Base-by-base conservation (phyloP, 2,113 vertebrate genomes). In the Oxygymnocypris stewartii region DNA sequence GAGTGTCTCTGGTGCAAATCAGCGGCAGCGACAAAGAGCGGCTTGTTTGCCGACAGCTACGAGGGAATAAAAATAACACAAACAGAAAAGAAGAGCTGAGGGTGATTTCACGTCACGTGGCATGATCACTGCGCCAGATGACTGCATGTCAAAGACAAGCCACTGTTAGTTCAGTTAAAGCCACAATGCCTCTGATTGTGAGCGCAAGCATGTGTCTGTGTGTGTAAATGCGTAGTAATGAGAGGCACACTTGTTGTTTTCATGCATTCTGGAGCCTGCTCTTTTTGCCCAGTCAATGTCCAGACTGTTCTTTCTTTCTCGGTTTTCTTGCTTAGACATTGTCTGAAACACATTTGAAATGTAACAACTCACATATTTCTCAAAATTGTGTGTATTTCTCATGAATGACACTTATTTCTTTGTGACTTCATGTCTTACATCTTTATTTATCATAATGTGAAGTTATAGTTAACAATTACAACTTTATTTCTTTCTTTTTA, bases 111-210 rank as follows among this genome's bases (percentile, higher is more conserved):
- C 23, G 2, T 71, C 79, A 83, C 80, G 74, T 31, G 28, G 28
- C 28, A 31, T 73, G 49, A 28, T 84, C 47, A 18, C 67, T 78
- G 82, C 59, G 85, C 12, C 71, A 85, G 85, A 80, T 85, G 84
- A 89, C 71, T 57, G 86, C 88, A 61, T 73, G 35, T 83, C 47
- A 69, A 25, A 83, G 40, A 51, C 59, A n/a, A 79, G 84, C 86
- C 83, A 63, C 88, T 87, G 86, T 83, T 82, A 87, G 88, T 85
- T 78, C 73, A 85, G 73, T 87, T 87, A 61, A 77, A 89, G 82
- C 85, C 78, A 85, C 85, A 85, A 51, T 54, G 54, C 67, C 1
- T 31, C 28, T 49, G 20, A 86, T 84, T 80, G 51, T 78, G 20
- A 69, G 28, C 13, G 4, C 51, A 42, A 69, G 73, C 63, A 67